Evolutionary conservation across 2,797 vertebrate genomes (phyloP).

Genomic region (Prionace glauca): DNA sequence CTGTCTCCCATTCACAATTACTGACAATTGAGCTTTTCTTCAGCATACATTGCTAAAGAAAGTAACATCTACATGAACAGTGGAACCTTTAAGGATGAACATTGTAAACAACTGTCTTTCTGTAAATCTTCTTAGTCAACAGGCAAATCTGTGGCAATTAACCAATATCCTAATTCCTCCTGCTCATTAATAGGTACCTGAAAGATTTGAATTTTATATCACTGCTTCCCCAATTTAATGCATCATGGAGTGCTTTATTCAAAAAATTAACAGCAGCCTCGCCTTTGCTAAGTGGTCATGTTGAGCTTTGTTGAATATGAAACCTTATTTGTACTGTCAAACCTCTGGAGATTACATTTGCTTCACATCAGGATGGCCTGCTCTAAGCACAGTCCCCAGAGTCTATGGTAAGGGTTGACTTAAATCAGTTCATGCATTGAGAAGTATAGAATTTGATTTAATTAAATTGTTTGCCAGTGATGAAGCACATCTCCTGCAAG

Average conservation of each 20-base stretch:
- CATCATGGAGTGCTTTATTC: neutral
- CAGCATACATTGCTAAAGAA: neutral
- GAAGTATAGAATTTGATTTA: neutral
- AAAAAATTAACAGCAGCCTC: neutral
- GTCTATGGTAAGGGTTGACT: neutral
- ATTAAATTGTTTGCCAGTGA: neutral
- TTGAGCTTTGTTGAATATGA: constrained; percentile 24
- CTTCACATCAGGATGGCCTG: neutral
- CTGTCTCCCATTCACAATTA: neutral
- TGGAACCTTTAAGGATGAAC: neutral
- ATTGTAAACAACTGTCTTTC: neutral
- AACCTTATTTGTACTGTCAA: neutral
- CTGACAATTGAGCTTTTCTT: neutral
- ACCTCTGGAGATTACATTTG: neutral
- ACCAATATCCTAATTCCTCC: neutral
- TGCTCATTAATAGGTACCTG: neutral
- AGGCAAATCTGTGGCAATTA: neutral
- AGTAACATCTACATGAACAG: neutral
- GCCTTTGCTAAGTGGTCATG: neutral
- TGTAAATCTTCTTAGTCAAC: neutral
- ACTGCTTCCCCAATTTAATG: constrained; percentile 3
- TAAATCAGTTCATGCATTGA: neutral
- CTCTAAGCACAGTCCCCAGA: neutral
- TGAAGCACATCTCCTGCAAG: neutral
- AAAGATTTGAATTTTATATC: neutral